These are phyloP conservation scores for Chrysotoxum bicinctum DNA, from an alignment of 2,888 invertebrate species.

Conservation along the genomic window DNA sequence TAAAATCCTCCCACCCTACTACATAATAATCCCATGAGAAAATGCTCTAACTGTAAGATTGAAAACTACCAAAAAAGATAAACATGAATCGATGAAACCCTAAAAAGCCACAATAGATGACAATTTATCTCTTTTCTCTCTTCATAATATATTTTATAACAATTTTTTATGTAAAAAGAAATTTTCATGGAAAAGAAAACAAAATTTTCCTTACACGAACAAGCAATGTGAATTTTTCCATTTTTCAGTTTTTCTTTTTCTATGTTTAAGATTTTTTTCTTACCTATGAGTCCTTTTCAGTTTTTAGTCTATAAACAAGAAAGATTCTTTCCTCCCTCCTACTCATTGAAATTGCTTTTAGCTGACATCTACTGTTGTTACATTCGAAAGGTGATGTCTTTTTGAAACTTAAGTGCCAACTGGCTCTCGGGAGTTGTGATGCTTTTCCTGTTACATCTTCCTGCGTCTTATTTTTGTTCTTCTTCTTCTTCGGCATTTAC, in stretches of 20 bases:
- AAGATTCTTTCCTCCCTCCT: not conserved
- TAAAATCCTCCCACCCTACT: slow-evolving; percentile 6
- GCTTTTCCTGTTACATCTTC: not conserved
- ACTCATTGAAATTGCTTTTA: slow-evolving; percentile 35
- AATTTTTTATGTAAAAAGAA: slow-evolving; percentile 21
- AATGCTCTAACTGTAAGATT: not conserved
- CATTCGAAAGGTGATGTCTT: slow-evolving; percentile 49
- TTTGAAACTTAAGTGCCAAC: slow-evolving; percentile 49
- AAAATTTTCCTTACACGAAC: slow-evolving; percentile 28
- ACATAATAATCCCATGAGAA: not conserved
- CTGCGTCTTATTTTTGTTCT: not conserved
- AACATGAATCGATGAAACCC: slow-evolving; percentile 40
- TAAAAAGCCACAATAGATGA: slow-evolving; percentile 46
- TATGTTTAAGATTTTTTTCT: not conserved
- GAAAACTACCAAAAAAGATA: not conserved
- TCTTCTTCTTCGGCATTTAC: not conserved
- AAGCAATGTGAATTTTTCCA: slow-evolving; percentile 17
- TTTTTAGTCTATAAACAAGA: slow-evolving; percentile 16
- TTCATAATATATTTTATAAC: not conserved
- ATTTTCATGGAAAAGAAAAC: slow-evolving; percentile 28
- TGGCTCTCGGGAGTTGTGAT: slow-evolving; percentile 31
- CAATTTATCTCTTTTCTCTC: slow-evolving; percentile 2
- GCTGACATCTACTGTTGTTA: slow-evolving; percentile 48
- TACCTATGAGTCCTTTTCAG: slow-evolving; percentile 30
- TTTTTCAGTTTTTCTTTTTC: not conserved